These are phyloP conservation scores for Manacus vitellinus DNA, from an alignment of 2,113 vertebrate species.

Conservation along the genomic window DNA sequence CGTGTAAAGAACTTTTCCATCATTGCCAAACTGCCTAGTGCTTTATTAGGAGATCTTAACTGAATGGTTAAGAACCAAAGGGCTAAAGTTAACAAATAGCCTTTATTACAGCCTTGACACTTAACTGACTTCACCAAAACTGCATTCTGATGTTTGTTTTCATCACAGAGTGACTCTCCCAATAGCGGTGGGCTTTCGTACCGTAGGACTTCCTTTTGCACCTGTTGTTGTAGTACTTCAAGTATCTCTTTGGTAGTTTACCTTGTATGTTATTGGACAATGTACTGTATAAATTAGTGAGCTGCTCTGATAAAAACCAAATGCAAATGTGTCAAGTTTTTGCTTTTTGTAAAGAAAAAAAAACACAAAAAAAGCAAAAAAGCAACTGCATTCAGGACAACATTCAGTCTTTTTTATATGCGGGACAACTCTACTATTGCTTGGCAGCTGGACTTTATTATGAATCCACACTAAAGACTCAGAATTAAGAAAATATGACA, in stretches of 20 bases:
- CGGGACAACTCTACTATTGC: not conserved
- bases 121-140: conserved; percentile 38
- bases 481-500: not conserved
- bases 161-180: not conserved
- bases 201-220: not conserved
- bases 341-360: conserved; percentile 8
- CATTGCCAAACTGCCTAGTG: conserved; percentile 28
- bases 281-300: conserved; percentile 47
- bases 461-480: not conserved
- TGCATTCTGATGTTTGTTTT: not conserved
- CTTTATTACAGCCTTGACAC: conserved; percentile 52
- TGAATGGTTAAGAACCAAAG: conserved; percentile 54
- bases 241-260: conserved; percentile 26
- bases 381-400: not conserved
- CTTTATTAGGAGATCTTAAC: conserved; percentile 61
- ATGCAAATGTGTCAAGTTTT: not conserved
- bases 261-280: not conserved
- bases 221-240: not conserved
- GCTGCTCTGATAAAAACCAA: conserved; percentile 34
- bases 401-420: not conserved
- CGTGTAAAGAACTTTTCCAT: not conserved
- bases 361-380: not conserved
- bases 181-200: not conserved
- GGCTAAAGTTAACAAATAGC: conserved; percentile 64
- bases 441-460: conserved; percentile 40